A percentile compares a stretch with the other conserved stretches of the same genome.
phyloP scores from a whole-genome alignment of 2,888 invertebrate species.

The Apamea monoglypha region DNA sequence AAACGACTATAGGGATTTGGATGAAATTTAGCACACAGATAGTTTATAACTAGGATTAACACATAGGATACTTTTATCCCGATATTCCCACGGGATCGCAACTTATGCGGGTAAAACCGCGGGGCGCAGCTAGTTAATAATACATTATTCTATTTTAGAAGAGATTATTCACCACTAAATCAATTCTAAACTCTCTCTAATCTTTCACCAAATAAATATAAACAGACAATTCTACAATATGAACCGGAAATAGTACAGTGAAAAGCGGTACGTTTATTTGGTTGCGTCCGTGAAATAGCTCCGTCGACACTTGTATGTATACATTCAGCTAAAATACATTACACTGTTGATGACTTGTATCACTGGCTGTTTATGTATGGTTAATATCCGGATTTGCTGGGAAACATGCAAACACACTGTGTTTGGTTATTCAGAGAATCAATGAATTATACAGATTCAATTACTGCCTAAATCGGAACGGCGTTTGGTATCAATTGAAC shows the following conservation, averaged over 20 bases:
- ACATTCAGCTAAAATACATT: slow-evolving; percentile 46
- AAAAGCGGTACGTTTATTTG: slow-evolving; percentile 45
- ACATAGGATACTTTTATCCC: too few relatives aligned
- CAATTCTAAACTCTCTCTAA: slow-evolving; percentile 1
- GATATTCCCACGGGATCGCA: too few relatives aligned
- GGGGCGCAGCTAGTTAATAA: too few relatives aligned
- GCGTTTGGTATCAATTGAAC: background rate
- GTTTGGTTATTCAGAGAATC: slow-evolving; percentile 24
- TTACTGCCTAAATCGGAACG: slow-evolving; percentile 17
- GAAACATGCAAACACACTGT: slow-evolving; percentile 24
- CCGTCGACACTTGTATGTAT: slow-evolving; percentile 44
- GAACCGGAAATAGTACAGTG: slow-evolving; percentile 13
- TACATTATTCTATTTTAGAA: background rate
- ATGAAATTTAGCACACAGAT: too few relatives aligned
- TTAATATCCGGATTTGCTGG: slow-evolving; percentile 30
- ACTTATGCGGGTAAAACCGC: too few relatives aligned
- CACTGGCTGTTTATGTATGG: slow-evolving; percentile 54
- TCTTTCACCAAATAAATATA: slow-evolving; percentile 8
- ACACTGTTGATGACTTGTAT: slow-evolving; percentile 54
- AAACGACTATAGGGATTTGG: too few relatives aligned
- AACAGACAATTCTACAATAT: slow-evolving; percentile 30
- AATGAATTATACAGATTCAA: slow-evolving; percentile 28
- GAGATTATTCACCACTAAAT: background rate
- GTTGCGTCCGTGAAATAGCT: slow-evolving; percentile 49
- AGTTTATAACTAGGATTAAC: too few relatives aligned